A percentile compares a stretch with the other conserved stretches of the same genome.
These are phyloP conservation scores for Anser brachyrhynchus DNA, from an alignment of 2,113 vertebrate genomes.

Conservation along the genomic window DNA sequence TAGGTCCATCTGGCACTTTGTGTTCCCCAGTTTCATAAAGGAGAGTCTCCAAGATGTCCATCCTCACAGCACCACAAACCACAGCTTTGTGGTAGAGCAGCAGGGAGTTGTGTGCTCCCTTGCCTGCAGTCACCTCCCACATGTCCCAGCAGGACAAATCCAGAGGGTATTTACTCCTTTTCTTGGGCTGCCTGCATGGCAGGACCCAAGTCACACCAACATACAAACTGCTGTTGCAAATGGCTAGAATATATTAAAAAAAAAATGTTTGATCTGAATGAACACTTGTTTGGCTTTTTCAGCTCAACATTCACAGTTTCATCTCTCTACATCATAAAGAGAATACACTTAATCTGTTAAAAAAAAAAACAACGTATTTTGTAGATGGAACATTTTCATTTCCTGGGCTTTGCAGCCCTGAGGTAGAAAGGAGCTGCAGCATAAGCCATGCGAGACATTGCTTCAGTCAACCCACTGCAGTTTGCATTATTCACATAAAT, in stretches of 20 bases:
- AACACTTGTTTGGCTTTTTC: background rate
- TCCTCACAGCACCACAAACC: background rate
- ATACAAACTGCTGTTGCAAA: background rate
- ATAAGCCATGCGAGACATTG: background rate
- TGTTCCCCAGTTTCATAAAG: background rate
- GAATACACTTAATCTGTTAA: background rate
- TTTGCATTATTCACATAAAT: background rate
- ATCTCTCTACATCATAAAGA: background rate
- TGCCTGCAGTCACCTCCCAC: background rate
- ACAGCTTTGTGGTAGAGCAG: background rate
- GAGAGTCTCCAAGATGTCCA: background rate
- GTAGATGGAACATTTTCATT: slow-evolving; percentile 24
- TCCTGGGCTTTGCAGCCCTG: slow-evolving; percentile 13
- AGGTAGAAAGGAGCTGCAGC: background rate
- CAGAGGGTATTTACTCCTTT: background rate
- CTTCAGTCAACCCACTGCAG: background rate
- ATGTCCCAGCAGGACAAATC: background rate
- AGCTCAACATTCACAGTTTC: background rate
- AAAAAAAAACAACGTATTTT: background rate
- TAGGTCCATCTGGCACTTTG: background rate
- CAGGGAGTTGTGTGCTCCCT: background rate
- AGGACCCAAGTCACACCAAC: background rate
- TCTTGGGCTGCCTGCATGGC: background rate
- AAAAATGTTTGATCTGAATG: background rate
- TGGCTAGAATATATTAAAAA: background rate